phyloP scores from a whole-genome alignment of 2,113 vertebrate species.

The Poecile atricapillus region DNA sequence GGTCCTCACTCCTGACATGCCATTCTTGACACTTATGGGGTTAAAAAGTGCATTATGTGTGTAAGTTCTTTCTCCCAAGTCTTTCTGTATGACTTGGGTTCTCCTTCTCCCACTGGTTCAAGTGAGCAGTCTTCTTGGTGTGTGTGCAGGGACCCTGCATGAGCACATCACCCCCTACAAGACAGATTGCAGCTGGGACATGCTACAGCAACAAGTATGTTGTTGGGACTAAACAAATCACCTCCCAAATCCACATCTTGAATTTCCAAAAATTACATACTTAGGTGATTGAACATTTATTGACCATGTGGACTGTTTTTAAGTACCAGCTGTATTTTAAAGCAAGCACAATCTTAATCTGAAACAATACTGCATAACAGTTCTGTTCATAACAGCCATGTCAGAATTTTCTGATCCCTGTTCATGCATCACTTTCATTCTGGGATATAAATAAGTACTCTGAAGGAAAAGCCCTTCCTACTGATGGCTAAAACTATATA shows the following conservation, averaged over 20 bases:
- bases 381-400: not conserved
- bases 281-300: not conserved
- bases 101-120: not conserved
- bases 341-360: not conserved
- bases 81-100: not conserved
- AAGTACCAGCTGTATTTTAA: not conserved
- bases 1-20: not conserved
- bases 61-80: not conserved
- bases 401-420: not conserved
- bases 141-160: fast-evolving
- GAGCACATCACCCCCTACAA: fast-evolving
- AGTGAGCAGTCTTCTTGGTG: not conserved
- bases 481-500: not conserved
- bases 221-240: not conserved
- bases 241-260: not conserved
- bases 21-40: not conserved
- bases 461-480: not conserved
- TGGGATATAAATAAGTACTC: not conserved
- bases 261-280: not conserved
- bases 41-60: not conserved
- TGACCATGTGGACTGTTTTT: not conserved
- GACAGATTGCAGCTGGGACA: not conserved
- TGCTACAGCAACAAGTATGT: not conserved
- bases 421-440: not conserved
- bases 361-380: not conserved